Base-by-base conservation (phyloP, 2,797 vertebrate genomes). In the Florisuga fusca region DNA sequence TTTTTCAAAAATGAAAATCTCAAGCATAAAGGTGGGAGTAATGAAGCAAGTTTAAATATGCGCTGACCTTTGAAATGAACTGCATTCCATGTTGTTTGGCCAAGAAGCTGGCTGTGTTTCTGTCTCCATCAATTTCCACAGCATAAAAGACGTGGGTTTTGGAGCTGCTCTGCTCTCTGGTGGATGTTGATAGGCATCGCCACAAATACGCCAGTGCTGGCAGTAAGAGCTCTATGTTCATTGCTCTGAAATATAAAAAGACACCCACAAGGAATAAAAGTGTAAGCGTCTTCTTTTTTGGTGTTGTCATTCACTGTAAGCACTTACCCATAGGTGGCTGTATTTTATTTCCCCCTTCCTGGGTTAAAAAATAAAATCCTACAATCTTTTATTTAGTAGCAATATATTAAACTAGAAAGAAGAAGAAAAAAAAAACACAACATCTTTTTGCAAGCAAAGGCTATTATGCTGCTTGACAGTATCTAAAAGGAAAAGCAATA, bases 31-130 rank as follows among this genome's bases (percentile, higher is more conserved):
- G 97, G 97, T 98, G 97, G 97, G 97, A 98, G 97, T 98, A 98
- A 98, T 98, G 98, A 98, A 98, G 97, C 96, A 98, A 97, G 97
- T 98, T 98, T 98, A 99, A 99, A 98, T 98, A 98, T 98, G 97
- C 98, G 97, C 98, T 99, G 98, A 99, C 99, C 99, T 97, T 98
- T 97, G 98, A 98, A 98, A 99, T 98, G 98, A 99, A 99, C 98
- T 98, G 98, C 97, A 98, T 98, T 97, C 97, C 97, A 36, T 98
- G 98, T 97, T 98, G 98, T 97, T 98, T 96, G 97, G 98, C 98
- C 98, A 98, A 97, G 96, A 97, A 97, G 98, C 96, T 98, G 95
- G 97, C 98, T 79, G 97, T 98, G 97, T 94, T 93, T 97, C 97
- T 96, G 97, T 98, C 98, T 98, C 98, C 98, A 92, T 98, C 97